Percentiles rank a stretch among this genome's conserved stretches.
Evolutionary conservation across 2,888 invertebrate genomes (phyloP).

Genomic region (Chouioia cunea): DNA sequence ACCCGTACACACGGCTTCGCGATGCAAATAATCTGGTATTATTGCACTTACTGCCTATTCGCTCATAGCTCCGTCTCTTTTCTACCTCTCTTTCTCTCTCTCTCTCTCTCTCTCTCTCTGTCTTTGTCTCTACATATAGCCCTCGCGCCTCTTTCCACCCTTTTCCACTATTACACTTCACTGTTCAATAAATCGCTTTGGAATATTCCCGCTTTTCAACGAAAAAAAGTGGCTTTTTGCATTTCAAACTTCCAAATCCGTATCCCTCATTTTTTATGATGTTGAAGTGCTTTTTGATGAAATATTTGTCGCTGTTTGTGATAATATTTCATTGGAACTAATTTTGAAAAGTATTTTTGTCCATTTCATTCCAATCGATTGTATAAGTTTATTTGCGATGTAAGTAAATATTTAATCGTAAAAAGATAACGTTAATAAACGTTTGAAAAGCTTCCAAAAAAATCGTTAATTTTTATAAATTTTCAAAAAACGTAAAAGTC

Average conservation of each 20-base stretch:
- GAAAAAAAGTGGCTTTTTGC: background rate
- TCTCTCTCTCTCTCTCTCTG: conserved; percentile 25
- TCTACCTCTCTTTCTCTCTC: conserved; percentile 50
- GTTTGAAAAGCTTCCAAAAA: too few relatives aligned
- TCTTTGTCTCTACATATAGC: conserved; percentile 30
- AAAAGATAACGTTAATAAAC: too few relatives aligned
- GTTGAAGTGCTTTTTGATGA: conserved; percentile 3
- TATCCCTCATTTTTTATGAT: too few relatives aligned
- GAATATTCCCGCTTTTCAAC: conserved; percentile 27
- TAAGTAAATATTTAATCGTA: too few relatives aligned
- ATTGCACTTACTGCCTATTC: conserved; percentile 65
- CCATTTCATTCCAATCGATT: too few relatives aligned
- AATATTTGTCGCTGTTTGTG: background rate
- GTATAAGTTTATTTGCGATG: too few relatives aligned
- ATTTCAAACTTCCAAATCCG: background rate
- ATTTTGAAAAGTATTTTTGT: too few relatives aligned
- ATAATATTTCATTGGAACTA: too few relatives aligned
- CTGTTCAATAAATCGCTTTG: conserved; percentile 51
- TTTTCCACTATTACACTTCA: background rate
- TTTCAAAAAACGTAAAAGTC: too few relatives aligned
- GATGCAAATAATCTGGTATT: conserved; percentile 69
- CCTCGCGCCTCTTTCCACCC: conserved; percentile 7
- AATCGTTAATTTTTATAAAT: too few relatives aligned
- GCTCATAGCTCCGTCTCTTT: conserved; percentile 47
- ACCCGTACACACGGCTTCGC: conserved; percentile 67